A percentile compares a stretch with the other conserved stretches of the same genome.
Evolutionary conservation across 2,797 vertebrate species (phyloP).

Genomic region (Heteromormyrus szaboi): DNA sequence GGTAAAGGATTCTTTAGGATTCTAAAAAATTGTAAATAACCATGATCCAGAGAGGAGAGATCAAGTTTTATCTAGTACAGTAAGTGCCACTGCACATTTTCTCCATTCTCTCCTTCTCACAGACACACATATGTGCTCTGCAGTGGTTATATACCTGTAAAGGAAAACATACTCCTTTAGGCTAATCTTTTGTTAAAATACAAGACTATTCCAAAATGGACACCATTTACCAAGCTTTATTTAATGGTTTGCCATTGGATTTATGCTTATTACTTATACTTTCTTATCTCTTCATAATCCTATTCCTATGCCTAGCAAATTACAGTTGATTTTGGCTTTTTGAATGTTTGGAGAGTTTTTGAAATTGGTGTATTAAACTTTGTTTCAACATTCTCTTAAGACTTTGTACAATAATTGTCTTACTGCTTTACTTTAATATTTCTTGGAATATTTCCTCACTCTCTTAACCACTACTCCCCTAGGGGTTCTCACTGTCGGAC

Average conservation of each 20-base stretch:
- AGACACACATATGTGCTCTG: neutral
- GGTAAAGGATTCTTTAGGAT: neutral
- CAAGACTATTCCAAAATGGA: neutral
- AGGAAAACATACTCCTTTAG: neutral
- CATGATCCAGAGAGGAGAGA: neutral
- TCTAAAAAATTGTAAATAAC: neutral
- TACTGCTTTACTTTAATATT: no score
- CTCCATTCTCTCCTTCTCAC: neutral
- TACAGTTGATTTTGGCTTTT: no score
- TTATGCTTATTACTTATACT: neutral
- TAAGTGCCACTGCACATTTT: neutral
- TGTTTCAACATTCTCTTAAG: no score
- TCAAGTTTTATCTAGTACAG: neutral
- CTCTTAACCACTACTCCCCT: no score
- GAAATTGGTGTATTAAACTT: no score
- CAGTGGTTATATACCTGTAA: neutral
- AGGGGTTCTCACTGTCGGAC: no score
- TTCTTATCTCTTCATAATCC: no score
- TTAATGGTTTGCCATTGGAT: neutral
- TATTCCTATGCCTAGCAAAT: no score
- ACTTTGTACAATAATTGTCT: no score
- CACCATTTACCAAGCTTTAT: neutral
- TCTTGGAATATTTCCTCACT: no score
- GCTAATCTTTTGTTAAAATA: neutral
- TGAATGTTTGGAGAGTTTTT: no score